These are phyloP conservation scores for Montipora efflorescens DNA, from an alignment of 64 coral and sea anemone genomes.

Conservation along the genomic window DNA sequence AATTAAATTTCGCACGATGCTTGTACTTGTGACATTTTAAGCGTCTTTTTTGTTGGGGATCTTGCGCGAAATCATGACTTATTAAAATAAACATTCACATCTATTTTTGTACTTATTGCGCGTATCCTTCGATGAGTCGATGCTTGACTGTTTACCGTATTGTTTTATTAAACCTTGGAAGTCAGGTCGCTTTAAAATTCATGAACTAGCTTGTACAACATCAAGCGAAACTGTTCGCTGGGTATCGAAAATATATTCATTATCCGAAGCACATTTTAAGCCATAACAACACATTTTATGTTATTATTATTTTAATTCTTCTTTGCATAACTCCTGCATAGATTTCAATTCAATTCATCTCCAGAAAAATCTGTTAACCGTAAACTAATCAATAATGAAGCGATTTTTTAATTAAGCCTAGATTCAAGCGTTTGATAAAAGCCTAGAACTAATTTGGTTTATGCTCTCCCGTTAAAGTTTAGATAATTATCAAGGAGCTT, in stretches of 20 bases:
- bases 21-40: not conserved
- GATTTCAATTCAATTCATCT: not conserved
- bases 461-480: not conserved
- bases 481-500: not conserved
- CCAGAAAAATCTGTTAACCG: not conserved
- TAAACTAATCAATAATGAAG: not conserved
- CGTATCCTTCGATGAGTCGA: not conserved
- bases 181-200: not conserved
- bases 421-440: not conserved
- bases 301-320: not conserved
- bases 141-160: not conserved
- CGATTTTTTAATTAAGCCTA: conserved; percentile 1
- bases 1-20: not conserved
- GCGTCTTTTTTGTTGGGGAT: not conserved
- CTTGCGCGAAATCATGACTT: not conserved
- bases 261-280: too few relatives aligned
- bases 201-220: too few relatives aligned
- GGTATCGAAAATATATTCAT: not conserved
- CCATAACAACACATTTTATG: too few relatives aligned
- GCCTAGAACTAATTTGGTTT: not conserved
- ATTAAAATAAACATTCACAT: not conserved
- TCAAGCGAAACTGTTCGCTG: too few relatives aligned
- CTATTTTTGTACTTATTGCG: not conserved
- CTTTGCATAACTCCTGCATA: not conserved
- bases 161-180: not conserved